A percentile compares a stretch with the other conserved stretches of the same genome.
These are phyloP conservation scores for Clostera curtula DNA, from an alignment of 2,888 invertebrate genomes.

Conservation along the genomic window DNA sequence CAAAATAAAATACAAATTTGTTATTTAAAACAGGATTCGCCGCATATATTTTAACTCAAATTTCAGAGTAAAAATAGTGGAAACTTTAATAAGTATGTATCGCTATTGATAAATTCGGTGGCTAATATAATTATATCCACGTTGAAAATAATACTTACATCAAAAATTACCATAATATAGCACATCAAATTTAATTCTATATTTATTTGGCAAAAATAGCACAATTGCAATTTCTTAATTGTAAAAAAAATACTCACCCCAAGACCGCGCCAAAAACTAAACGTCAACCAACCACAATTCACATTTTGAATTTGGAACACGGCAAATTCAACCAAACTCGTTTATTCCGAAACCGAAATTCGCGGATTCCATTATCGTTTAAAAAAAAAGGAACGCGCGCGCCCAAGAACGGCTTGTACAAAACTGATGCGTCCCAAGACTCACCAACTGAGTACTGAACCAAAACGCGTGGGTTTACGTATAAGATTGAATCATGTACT, in stretches of 20 bases:
- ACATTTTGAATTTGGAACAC: slow-evolving; percentile 6
- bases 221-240: too few species aligned
- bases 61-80: too few species aligned
- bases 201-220: background rate
- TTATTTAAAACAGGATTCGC: too few species aligned
- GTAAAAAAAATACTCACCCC: background rate
- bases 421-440: slow-evolving; percentile 51
- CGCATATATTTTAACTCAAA: too few species aligned
- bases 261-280: slow-evolving; percentile 1
- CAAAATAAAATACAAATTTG: too few species aligned
- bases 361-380: slow-evolving; percentile 30
- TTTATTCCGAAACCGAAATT: slow-evolving; percentile 14
- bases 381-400: slow-evolving; percentile 48
- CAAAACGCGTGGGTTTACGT: slow-evolving; percentile 54
- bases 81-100: too few species aligned
- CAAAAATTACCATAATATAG: too few species aligned
- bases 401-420: slow-evolving; percentile 34
- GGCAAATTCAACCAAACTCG: slow-evolving; percentile 15
- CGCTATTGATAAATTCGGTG: too few species aligned
- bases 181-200: too few species aligned
- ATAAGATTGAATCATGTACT: slow-evolving; percentile 40
- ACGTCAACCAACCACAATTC: slow-evolving; percentile 12
- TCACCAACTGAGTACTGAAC: slow-evolving; percentile 43
- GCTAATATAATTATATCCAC: too few species aligned
- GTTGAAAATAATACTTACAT: too few species aligned